Conservation (phyloP, 1,140 invertebrate species). For the Mesaphorura yosii region DNA sequence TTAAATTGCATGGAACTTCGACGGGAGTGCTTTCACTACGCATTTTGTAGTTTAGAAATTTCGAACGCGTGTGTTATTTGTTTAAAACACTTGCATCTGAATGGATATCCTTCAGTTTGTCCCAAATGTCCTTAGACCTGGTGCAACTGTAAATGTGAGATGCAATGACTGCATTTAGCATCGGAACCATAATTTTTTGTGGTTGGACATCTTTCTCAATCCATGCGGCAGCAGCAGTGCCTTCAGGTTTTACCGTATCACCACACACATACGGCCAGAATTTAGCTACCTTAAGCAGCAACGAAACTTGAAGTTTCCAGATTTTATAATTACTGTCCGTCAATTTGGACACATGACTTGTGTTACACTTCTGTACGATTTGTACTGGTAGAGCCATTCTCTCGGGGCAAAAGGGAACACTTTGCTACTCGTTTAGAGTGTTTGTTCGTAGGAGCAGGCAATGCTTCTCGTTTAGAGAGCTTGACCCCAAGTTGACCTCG, state of each 20-base stretch:
- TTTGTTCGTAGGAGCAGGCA: no score
- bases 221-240: background rate
- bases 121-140: constrained; percentile 6
- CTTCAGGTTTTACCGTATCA: background rate
- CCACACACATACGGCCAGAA: constrained; percentile 1
- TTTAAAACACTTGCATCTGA: constrained; percentile 9
- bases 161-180: background rate
- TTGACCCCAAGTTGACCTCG: no score
- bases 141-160: constrained; percentile 2
- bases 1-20: constrained; percentile 1
- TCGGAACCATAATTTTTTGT: constrained; percentile 4
- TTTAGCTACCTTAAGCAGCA: background rate
- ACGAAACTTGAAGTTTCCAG: constrained; percentile 6
- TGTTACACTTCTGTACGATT: no score
- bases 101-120: constrained; percentile 3
- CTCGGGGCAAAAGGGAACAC: no score
- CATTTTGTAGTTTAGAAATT: constrained; percentile 9
- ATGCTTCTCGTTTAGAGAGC: no score
- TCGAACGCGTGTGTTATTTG: constrained; percentile 7
- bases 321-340: background rate
- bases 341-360: background rate
- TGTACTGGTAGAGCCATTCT: no score
- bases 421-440: no score
- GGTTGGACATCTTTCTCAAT: constrained; percentile 4
- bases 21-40: background rate